Base-by-base conservation (phyloP, 2,113 vertebrate species). In the Sterrhoptilus dennistouni region DNA sequence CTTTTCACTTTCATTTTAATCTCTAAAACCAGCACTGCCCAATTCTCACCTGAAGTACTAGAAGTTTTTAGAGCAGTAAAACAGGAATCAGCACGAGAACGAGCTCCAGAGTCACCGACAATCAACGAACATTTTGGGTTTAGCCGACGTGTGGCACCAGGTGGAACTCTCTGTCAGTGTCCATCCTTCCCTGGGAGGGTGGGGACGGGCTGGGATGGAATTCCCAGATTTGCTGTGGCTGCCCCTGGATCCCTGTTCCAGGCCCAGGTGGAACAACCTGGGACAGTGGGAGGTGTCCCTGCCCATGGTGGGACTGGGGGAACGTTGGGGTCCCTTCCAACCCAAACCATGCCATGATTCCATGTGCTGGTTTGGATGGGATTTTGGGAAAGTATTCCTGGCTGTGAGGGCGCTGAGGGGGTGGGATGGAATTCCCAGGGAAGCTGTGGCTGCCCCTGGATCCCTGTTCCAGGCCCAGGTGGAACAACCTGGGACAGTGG, bases 111-210 rank as follows among this genome's bases (percentile, higher is more conserved):
- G 68, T 38, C 77, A 28, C 6, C 2, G 14, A 21, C 7, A n/a
- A 3, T 5, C 0, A 14, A 20, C 0, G 57, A 6, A 59, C 5
- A 7, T 19, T 31, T 6, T 44, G 52, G 24, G 17, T 78, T 42
- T 16, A 18, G 18, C 11, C 14, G 36, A 5, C 0, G 5, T 13
- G 9, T 23, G 44, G 52, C 54, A 64, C 49, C 65, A 23, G 57
- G 35, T 0, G 31, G 47, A 57, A 70, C 3, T 12, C 24, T 49
- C 47, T 59, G 54, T 35, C 14, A 3, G 5, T 40, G n/a, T 12
- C n/a, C 5, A 2, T 50, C 21, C 61, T 66, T 25, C 83, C 50
- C 45, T 50, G 31, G 1, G 21, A 57, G 33, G 56, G 29, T 54
- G 29, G 9, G 11, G 20, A 57, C 21, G 20, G 33, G 54, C 22